These are phyloP conservation scores for Lasioglossum vierecki DNA, from an alignment of 2,888 invertebrate genomes.

Conservation along the genomic window DNA sequence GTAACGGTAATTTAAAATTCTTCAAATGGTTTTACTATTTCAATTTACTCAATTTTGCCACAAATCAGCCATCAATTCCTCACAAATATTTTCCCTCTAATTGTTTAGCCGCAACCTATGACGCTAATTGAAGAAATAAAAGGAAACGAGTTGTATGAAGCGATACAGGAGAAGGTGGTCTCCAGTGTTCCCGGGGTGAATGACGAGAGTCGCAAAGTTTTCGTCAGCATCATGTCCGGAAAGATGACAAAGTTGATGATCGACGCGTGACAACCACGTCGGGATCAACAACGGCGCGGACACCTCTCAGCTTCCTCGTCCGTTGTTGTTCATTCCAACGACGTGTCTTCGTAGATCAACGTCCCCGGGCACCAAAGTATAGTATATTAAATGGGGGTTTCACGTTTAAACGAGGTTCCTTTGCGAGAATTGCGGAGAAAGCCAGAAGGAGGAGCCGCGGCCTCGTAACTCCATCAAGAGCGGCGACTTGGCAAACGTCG, in stretches of 20 bases:
- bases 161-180: background rate
- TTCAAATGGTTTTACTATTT: no score
- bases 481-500: constrained; percentile 66
- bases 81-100: background rate
- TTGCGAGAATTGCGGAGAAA: constrained; percentile 51
- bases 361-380: constrained; percentile 41
- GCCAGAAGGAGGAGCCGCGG: constrained; percentile 46
- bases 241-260: background rate
- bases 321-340: constrained; percentile 28
- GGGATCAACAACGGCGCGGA: constrained; percentile 5
- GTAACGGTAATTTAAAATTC: no score
- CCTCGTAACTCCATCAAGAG: constrained; percentile 68
- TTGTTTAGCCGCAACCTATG: no score
- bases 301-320: background rate
- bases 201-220: background rate
- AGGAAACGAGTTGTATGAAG: background rate
- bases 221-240: background rate
- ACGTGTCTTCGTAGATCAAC: constrained; percentile 25
- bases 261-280: constrained; percentile 1
- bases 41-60: no score
- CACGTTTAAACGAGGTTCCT: constrained; percentile 53
- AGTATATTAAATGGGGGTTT: constrained; percentile 57
- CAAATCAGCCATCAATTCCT: background rate
- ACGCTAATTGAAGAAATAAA: background rate
- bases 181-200: background rate